Evolutionary conservation across 1,140 invertebrate species (phyloP), one percentile per base, ranked within the genome.

Genomic region (Diploscapter pachys): DNA sequence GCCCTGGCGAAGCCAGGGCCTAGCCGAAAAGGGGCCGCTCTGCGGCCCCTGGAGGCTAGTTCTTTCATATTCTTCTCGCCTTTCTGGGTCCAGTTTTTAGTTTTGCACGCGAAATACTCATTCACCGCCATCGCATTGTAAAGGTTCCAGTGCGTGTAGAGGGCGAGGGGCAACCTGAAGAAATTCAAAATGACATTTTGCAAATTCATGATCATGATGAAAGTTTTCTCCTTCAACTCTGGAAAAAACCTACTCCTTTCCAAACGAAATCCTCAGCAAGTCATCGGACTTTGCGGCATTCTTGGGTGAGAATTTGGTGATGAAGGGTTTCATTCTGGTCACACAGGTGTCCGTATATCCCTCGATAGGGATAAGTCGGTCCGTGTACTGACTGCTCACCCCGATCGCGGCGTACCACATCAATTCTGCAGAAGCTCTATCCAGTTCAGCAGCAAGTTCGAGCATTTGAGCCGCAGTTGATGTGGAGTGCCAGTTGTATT

Each of bases 21-120:
- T 53, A 53, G 11, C 6, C 56, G 5, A 68, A 68, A 53, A 53
- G 49, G 4, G n/a, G 52, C 5, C 66, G 56, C 5, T 64, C 13
- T 50, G n/a, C 8, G 57, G n/a, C 57, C 8, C 8, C n/a, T n/a
- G 8, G 8, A 59, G 57, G n/a, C n/a, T 59, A n/a, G 8, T 59
- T 11, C 31, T 11, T 59, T 59, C 31, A 11, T 59, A 11, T 11
- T 59, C 31, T 59, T 31, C 57, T 59, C 57, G 1, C 9, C 31
- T 59, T 59, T 59, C 31, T 59, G 31, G 31, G 9, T 59, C 31
- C 9, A 59, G 56, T 74, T 74, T 57, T 68, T 61, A 4, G 73
- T 74, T 55, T 68, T 68, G 31, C 64, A 66, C 4, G 73, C 64
- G 53, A 74, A 74, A 69, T 74, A 69, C 9, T 74, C 73, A 49